Conservation (phyloP, 1,140 invertebrate species). For the Macrostomum lignano region DNA sequence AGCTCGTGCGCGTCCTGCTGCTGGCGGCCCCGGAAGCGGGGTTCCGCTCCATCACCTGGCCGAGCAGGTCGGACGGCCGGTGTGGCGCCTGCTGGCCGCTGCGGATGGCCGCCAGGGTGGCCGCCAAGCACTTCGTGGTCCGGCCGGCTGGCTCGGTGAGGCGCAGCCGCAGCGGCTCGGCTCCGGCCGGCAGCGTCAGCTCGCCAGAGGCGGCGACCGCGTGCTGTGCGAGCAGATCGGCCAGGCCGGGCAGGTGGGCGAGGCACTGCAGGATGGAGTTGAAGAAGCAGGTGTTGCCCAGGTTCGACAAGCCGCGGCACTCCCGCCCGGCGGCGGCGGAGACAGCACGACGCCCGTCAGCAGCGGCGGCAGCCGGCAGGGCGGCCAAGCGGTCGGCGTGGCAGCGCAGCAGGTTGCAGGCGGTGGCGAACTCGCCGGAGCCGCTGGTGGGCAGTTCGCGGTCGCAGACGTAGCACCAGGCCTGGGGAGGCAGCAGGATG, state of each 20-base stretch:
- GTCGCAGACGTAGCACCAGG: no score
- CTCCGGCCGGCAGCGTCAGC: no score
- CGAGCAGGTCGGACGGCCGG: neutral
- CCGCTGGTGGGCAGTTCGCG: no score
- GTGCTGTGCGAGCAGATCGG: neutral
- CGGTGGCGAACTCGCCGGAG: no score
- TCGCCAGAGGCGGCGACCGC: neutral
- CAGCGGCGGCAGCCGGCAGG: no score
- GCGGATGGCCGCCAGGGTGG: neutral
- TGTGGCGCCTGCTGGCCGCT: neutral
- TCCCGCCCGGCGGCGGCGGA: no score
- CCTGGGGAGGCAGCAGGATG: no score
- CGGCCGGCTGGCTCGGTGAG: neutral
- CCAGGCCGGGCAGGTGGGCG: neutral
- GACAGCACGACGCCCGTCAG: no score
- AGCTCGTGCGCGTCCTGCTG: slow-evolving; percentile 89
- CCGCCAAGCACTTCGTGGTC: neutral
- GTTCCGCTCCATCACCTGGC: slow-evolving; percentile 10
- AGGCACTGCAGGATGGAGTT: slow-evolving; percentile 56
- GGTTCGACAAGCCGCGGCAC: no score
- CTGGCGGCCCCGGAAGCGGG: slow-evolving; percentile 61
- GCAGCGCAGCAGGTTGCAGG: no score
- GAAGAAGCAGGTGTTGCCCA: slow-evolving; percentile 84
- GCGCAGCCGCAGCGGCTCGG: neutral
- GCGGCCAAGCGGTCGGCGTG: no score